Evolutionary conservation across 2,113 vertebrate genomes (phyloP), one percentile per base, ranked within the genome.

Genomic region (Alosa alosa): DNA sequence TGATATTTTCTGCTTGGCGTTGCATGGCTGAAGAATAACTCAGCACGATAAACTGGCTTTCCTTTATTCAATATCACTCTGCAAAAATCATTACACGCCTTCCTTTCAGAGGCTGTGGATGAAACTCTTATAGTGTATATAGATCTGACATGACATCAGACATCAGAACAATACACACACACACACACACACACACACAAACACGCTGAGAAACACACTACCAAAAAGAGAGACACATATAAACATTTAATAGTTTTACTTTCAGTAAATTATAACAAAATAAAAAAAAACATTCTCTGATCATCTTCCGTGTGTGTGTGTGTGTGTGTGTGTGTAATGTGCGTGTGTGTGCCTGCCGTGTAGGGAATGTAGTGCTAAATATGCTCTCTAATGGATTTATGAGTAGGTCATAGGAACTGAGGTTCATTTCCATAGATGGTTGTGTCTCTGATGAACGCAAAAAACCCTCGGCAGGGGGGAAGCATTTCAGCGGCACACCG

Each of bases 61-160:
- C 22, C 60, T 68, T 6, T 68, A 31, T 31, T 68, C 60, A 68
- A 68, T 68, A 68, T 68, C 60, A 31, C 60, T 68, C 25, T 68
- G 60, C 60, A 68, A 25, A 68, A 68, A 68, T 68, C 60, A 68
- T 68, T 68, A 68, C 60, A 68, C 25, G 60, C 20, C n/a, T 68
- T 68, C n/a, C 60, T 68, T 31, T 68, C n/a, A 25, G n/a, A 8
- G n/a, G 60, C 60, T 25, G 22, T 9, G 60, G n/a, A 68, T 25
- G 9, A 68, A 4, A 68, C 60, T 68, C 60, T 25, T 68, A 68
- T 68, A 10, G 60, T 6, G 22, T 68, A 25, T 68, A 25, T 68
- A 31, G 60, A 68, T 10, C 25, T 68, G n/a, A 25, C 22, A 25
- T 89, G 89, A 85, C 22, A 68, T 68, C 60, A 25, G 89, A 85